phyloP scores from a whole-genome alignment of 2,888 invertebrate species.

The Argyresthia albistria region DNA sequence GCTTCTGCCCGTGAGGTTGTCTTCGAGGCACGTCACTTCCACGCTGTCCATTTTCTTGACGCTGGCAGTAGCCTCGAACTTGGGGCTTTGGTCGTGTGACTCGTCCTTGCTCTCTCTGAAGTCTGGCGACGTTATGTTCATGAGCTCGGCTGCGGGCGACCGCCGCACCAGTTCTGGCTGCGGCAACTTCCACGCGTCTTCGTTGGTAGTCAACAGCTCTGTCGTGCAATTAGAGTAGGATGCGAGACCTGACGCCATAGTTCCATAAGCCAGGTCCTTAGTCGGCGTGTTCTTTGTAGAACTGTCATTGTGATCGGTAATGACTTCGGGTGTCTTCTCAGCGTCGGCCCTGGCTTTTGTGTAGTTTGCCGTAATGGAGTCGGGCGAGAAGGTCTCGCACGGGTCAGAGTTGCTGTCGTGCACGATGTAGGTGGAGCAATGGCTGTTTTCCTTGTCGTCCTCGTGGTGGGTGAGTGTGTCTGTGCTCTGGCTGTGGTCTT shows the following conservation, averaged over 20 bases:
- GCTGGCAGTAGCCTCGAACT: constrained; percentile 25
- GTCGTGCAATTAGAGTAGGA: constrained; percentile 55
- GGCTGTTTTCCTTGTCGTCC: constrained; percentile 46
- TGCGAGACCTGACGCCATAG: constrained; percentile 45
- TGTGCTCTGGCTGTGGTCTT: constrained; percentile 42
- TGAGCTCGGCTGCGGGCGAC: constrained; percentile 33
- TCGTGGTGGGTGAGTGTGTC: constrained; percentile 54
- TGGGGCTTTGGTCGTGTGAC: constrained; percentile 22
- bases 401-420: constrained; percentile 53
- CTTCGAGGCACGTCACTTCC: constrained; percentile 45
- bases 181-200: constrained; percentile 43
- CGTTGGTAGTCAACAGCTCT: constrained; percentile 35
- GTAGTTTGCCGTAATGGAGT: constrained; percentile 52
- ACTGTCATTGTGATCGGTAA: constrained; percentile 38
- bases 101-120: constrained; percentile 16
- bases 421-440: constrained; percentile 54
- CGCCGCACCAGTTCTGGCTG: constrained; percentile 49
- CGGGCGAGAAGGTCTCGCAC: constrained; percentile 52
- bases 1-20: constrained; percentile 25
- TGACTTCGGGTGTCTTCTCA: constrained; percentile 30
- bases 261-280: constrained; percentile 54
- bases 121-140: constrained; percentile 31
- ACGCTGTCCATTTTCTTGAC: constrained; percentile 54
- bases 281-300: constrained; percentile 47
- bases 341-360: constrained; percentile 49